These are phyloP conservation scores for Anarrhichthys ocellatus DNA, from an alignment of 2,113 vertebrate genomes.

Conservation along the genomic window DNA sequence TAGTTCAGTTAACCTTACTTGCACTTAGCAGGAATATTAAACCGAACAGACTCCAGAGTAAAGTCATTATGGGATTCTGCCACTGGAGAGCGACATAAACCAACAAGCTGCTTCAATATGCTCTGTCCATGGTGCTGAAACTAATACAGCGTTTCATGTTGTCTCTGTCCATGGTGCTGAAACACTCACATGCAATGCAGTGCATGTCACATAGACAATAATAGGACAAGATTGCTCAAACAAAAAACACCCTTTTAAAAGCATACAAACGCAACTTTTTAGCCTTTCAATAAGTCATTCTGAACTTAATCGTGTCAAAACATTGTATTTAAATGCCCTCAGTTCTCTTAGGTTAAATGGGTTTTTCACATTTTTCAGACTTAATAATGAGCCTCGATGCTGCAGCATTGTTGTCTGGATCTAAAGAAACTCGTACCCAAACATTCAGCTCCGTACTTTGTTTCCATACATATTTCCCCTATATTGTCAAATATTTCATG, in stretches of 20 bases:
- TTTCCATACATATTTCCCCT: not conserved
- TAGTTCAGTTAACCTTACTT: not conserved
- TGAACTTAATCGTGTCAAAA: not conserved
- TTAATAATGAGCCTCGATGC: not conserved
- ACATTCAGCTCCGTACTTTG: not conserved
- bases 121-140: conserved; percentile 45
- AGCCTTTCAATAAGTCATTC: not conserved
- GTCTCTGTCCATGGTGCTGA: conserved; percentile 12
- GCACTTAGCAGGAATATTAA: not conserved
- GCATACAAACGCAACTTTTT: not conserved
- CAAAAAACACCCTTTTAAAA: not conserved
- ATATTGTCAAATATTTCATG: not conserved
- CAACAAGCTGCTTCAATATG: not conserved
- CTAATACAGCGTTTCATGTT: not conserved
- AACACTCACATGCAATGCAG: not conserved
- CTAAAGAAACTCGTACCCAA: not conserved
- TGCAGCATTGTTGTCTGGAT: not conserved
- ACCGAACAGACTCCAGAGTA: not conserved
- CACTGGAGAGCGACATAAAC: not conserved
- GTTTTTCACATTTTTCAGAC: not conserved
- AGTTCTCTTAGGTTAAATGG: not conserved
- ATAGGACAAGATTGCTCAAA: not conserved
- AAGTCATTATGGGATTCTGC: not conserved
- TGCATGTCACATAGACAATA: no score
- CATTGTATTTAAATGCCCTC: not conserved